A percentile compares a stretch with the other conserved stretches of the same genome.
These are phyloP conservation scores for Rhagoletis zephyria DNA, from an alignment of 1,140 invertebrate species.

Conservation along the genomic window DNA sequence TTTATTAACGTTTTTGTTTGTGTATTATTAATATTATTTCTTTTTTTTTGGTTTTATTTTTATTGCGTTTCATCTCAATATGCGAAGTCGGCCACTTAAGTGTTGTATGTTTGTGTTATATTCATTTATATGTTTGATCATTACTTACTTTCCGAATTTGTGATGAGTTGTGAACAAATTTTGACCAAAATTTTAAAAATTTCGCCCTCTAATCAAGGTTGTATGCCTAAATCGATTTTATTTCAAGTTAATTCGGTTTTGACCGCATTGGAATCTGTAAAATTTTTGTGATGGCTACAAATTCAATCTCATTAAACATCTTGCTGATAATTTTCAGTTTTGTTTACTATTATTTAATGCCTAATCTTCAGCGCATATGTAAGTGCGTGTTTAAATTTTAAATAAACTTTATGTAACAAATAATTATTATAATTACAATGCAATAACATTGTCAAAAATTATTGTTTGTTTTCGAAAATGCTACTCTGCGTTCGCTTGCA, in stretches of 20 bases:
- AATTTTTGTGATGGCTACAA: conserved; percentile 4
- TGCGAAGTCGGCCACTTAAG: background rate
- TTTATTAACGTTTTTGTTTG: conserved; percentile 51
- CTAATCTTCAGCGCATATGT: conserved; percentile 19
- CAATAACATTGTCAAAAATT: conserved; percentile 27
- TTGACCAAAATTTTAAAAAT: background rate
- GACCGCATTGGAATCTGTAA: background rate
- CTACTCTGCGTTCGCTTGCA: background rate
- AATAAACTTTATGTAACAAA: conserved; percentile 36
- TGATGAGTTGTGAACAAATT: background rate
- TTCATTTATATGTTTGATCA: background rate
- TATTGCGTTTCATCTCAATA: conserved; percentile 56
- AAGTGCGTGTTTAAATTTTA: background rate
- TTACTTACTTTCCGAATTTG: background rate
- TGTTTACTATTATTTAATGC: conserved; percentile 56
- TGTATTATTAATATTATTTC: background rate
- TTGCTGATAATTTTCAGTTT: conserved; percentile 62
- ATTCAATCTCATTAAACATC: conserved; percentile 55
- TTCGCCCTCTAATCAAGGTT: background rate
- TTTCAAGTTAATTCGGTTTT: background rate
- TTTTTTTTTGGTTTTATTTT: background rate
- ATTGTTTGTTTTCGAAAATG: conserved; percentile 23
- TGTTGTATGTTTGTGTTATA: conserved; percentile 1
- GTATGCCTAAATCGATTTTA: conserved; percentile 27
- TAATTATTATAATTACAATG: conserved; percentile 36